These are phyloP conservation scores for Saturnia japonica DNA, from an alignment of 2,888 invertebrate genomes.

Conservation along the genomic window DNA sequence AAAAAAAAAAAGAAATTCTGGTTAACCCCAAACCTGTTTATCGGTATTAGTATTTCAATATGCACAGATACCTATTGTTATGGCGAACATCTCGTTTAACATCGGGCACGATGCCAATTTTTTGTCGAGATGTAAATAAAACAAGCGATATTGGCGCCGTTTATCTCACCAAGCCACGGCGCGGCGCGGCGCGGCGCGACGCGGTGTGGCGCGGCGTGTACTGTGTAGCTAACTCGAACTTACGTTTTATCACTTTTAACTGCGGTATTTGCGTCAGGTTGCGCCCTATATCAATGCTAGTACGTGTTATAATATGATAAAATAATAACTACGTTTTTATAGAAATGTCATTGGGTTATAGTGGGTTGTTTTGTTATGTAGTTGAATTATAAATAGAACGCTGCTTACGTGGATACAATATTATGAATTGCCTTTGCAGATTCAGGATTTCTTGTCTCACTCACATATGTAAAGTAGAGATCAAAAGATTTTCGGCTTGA, in stretches of 20 bases:
- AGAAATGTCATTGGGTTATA: too few species aligned
- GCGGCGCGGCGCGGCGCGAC: not conserved
- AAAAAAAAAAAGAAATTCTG: slow-evolving; percentile 24
- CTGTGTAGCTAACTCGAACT: slow-evolving; percentile 31
- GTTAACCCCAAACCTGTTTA: slow-evolving; percentile 51
- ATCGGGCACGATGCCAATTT: slow-evolving; percentile 70
- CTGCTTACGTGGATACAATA: not conserved
- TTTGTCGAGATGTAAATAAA: slow-evolving; percentile 71
- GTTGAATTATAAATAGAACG: not conserved
- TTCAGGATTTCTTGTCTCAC: not conserved
- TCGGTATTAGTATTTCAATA: slow-evolving; percentile 55
- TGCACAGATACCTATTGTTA: slow-evolving; percentile 49
- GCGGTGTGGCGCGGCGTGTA: too few species aligned
- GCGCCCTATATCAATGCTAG: slow-evolving; percentile 33
- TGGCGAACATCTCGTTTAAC: slow-evolving; percentile 46
- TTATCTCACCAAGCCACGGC: slow-evolving; percentile 31
- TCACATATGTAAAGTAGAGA: not conserved
- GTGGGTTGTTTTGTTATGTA: slow-evolving; percentile 15
- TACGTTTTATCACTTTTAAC: slow-evolving; percentile 52
- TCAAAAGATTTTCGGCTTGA: not conserved
- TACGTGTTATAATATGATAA: slow-evolving; percentile 18
- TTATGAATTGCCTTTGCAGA: not conserved
- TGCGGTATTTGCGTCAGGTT: slow-evolving; percentile 39
- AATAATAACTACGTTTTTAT: too few species aligned
- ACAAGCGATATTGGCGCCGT: slow-evolving; percentile 61